Evolutionary conservation across 2,888 invertebrate species (phyloP).

Genomic region (Suillia variegata): DNA sequence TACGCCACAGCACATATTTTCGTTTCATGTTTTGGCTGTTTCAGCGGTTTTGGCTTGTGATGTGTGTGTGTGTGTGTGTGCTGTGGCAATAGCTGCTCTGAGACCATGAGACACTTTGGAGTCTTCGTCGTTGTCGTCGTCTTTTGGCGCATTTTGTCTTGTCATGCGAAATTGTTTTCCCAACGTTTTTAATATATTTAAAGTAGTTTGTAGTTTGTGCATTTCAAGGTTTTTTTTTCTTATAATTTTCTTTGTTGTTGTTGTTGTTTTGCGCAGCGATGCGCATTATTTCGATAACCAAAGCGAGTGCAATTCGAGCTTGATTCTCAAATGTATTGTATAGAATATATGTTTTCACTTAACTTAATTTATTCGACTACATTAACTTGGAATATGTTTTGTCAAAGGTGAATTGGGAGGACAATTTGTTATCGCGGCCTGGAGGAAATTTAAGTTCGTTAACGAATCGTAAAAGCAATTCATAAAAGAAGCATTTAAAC

Average conservation of each 20-base stretch:
- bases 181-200: slow-evolving; percentile 48
- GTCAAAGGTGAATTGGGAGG: no score
- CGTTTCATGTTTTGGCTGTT: not conserved
- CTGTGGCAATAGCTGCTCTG: not conserved
- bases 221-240: slow-evolving; percentile 15
- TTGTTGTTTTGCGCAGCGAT: slow-evolving; percentile 7
- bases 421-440: no score
- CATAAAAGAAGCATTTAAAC: no score
- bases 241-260: not conserved
- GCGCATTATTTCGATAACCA: slow-evolving; percentile 18
- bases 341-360: no score
- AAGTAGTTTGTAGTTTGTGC: slow-evolving; percentile 43
- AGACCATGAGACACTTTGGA: slow-evolving; percentile 48
- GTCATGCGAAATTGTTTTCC: slow-evolving; percentile 49
- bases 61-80: no score
- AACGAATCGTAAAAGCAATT: no score
- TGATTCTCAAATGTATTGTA: no score
- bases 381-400: no score
- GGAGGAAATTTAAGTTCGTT: no score
- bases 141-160: slow-evolving; percentile 35
- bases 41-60: not conserved
- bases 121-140: slow-evolving; percentile 29
- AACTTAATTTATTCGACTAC: no score
- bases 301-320: not conserved
- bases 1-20: no score